Conservation (phyloP, 2,888 invertebrate species). For the Tenodera sinensis region DNA sequence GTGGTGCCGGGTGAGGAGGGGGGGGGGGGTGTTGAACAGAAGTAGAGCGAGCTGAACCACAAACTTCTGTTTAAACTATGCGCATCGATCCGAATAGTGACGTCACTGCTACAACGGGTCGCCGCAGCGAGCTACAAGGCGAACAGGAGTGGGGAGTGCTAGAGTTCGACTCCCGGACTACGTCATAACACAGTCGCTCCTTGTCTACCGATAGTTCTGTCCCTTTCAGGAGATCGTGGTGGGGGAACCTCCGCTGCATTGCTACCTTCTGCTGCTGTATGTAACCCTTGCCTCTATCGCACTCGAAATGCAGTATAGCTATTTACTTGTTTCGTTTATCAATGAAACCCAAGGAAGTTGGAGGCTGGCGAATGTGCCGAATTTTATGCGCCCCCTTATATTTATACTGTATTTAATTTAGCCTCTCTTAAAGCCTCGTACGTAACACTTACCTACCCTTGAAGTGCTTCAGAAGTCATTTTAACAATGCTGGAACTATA, state of each 20-base stretch:
- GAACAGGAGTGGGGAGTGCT: not conserved
- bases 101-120: not conserved
- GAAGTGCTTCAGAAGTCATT: not conserved
- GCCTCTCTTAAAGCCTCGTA: not conserved
- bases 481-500: not conserved
- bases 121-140: not conserved
- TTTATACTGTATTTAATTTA: not conserved
- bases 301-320: not conserved
- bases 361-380: not conserved
- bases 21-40: not conserved
- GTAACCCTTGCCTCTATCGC: not conserved
- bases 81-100: not conserved
- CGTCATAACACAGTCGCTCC: not conserved
- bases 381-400: not conserved
- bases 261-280: not conserved
- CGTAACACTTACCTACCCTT: not conserved
- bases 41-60: not conserved
- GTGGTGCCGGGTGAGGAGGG: no score
- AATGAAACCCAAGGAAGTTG: not conserved
- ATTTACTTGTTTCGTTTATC: not conserved
- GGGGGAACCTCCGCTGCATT: not conserved
- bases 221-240: not conserved
- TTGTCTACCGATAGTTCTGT: not conserved
- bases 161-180: constrained; percentile 4
- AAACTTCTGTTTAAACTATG: not conserved